Evolutionary conservation across 2,888 invertebrate genomes (phyloP).

Genomic region (Nysson spinosus): DNA sequence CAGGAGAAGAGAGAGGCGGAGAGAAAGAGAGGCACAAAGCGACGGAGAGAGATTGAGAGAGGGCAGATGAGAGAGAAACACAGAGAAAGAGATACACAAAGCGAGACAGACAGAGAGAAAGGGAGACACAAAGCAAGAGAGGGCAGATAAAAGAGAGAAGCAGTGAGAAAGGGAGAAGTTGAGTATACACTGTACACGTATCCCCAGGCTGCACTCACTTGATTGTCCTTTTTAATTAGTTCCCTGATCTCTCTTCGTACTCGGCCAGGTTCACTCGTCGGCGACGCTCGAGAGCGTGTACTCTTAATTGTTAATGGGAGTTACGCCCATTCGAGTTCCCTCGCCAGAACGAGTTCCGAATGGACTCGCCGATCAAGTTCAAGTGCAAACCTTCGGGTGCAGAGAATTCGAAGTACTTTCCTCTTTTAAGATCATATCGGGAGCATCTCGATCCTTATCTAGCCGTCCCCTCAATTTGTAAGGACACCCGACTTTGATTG

Average conservation of each 20-base stretch:
- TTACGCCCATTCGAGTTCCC: slow-evolving; percentile 51
- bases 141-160: neutral
- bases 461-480: too few species aligned
- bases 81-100: neutral
- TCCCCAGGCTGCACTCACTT: slow-evolving; percentile 26
- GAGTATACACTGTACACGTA: too few species aligned
- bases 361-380: slow-evolving; percentile 15
- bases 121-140: slow-evolving; percentile 1
- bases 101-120: neutral
- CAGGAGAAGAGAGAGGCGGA: too few species aligned
- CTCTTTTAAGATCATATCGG: too few species aligned
- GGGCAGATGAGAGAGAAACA: too few species aligned
- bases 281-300: slow-evolving; percentile 40
- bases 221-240: slow-evolving; percentile 64
- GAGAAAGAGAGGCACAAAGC: slow-evolving; percentile 5
- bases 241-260: slow-evolving; percentile 32
- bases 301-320: slow-evolving; percentile 65
- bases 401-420: slow-evolving; percentile 13
- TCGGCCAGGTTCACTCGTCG: slow-evolving; percentile 21
- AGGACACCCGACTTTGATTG: too few species aligned
- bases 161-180: too few species aligned
- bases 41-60: neutral
- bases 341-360: slow-evolving; percentile 55
- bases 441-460: too few species aligned
- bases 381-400: neutral